Base-by-base conservation (phyloP, 2,113 vertebrate species). In the Siniperca chuatsi region DNA sequence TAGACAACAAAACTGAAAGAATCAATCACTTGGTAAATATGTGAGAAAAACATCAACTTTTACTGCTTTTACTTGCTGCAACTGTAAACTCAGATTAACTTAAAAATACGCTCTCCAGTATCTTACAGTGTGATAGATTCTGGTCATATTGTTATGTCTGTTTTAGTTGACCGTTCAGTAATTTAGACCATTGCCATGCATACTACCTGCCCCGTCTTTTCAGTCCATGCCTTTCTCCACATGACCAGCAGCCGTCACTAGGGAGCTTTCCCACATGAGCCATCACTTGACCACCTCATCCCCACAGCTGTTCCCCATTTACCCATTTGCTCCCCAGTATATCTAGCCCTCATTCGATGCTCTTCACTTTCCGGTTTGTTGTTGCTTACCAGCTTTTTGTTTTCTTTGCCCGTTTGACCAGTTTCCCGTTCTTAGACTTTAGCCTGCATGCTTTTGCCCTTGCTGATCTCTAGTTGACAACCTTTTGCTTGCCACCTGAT, bases 181-280 rank as follows among this genome's bases (percentile, higher is more conserved):
- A n/a, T 50, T 23, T 35, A 23, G 13, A 8, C 1, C 11, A 21
- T 23, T 8, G 8, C 10, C n/a, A 46, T 20, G 15, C n/a, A 33
- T 37, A 70, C 46, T 15, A 15, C 46, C 13, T 48, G 46, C 4
- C 29, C 16, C 33, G 23, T 37, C 23, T 58, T 58, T 58, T 50
- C 48, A 52, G 18, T 13, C 11, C 18, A 64, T 50, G 73, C 4
- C 6, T 6, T 71, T 72, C 13, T 29, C 20, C 10, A 15, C 29
- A 50, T 21, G 40, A 40, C 52, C 79, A 82, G 79, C 42, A 75
- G 71, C 1, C 2, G 62, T 37, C 61, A 25, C 71, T 21, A 16
- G 6, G 8, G 48, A 65, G 69, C 65, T 35, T 11, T 8, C 12
- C 42, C 40, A 11, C 8, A 15, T 6, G 15, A 23, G 25, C 48